These are phyloP conservation scores for Mesorhabditis belari DNA, from an alignment of 2,888 invertebrate genomes.

Conservation along the genomic window DNA sequence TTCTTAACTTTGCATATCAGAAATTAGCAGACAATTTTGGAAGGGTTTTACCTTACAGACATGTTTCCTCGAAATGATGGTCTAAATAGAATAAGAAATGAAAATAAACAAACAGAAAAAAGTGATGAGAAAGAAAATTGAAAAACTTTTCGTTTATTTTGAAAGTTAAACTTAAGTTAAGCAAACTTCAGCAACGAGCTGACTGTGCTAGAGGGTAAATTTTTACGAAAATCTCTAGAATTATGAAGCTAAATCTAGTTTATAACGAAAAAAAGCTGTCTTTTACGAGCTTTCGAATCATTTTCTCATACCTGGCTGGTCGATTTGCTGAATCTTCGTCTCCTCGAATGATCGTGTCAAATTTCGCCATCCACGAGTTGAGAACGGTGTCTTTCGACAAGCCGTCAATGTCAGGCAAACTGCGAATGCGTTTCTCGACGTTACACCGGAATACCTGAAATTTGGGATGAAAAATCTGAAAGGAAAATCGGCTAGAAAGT, in stretches of 20 bases:
- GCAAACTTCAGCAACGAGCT: neutral
- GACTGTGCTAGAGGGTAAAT: neutral
- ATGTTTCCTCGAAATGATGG: neutral
- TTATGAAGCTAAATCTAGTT: too few species aligned
- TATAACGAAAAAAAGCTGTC: too few species aligned
- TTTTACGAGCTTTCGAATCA: too few species aligned
- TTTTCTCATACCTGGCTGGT: slow-evolving; percentile 27
- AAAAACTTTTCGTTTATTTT: too few species aligned
- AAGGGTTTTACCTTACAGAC: neutral
- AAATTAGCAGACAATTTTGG: too few species aligned
- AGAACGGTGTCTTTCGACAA: slow-evolving; percentile 88
- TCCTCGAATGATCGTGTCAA: slow-evolving; percentile 83
- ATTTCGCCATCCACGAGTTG: slow-evolving; percentile 98
- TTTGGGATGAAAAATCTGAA: neutral
- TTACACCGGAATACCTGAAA: slow-evolving; percentile 74
- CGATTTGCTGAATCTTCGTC: slow-evolving; percentile 58
- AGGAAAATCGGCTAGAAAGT: neutral
- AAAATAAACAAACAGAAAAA: neutral
- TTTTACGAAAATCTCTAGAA: neutral
- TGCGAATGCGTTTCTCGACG: slow-evolving; percentile 88
- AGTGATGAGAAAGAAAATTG: neutral
- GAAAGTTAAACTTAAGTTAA: too few species aligned
- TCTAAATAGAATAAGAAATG: neutral
- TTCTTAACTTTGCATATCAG: too few species aligned
- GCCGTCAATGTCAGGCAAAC: slow-evolving; percentile 97